phyloP scores from a whole-genome alignment of 2,797 vertebrate genomes.

The Margarornis squamiger region DNA sequence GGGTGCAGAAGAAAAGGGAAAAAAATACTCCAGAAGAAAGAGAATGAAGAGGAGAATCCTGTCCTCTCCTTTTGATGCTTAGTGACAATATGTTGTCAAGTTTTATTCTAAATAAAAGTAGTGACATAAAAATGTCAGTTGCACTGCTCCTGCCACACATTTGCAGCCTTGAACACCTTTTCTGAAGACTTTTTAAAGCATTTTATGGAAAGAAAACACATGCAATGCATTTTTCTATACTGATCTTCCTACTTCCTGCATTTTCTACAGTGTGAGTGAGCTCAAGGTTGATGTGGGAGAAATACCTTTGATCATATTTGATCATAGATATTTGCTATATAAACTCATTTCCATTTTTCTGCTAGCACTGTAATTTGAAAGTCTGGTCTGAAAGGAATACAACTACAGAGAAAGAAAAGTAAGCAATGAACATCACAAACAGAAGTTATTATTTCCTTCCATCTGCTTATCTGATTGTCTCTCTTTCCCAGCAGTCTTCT shows the following conservation, averaged over 20 bases:
- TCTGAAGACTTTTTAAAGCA: neutral
- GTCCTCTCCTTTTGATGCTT: neutral
- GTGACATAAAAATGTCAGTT: neutral
- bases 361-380: neutral
- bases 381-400: neutral
- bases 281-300: neutral
- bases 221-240: neutral
- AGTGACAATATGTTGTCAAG: neutral
- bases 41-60: conserved; percentile 1
- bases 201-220: neutral
- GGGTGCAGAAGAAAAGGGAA: neutral
- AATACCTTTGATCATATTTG: neutral
- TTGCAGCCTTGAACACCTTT: neutral
- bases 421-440: neutral
- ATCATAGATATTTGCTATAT: neutral
- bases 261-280: neutral
- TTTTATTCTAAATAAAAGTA: neutral
- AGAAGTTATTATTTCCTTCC: neutral
- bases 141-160: neutral
- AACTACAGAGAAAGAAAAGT: neutral
- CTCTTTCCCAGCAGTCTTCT: neutral
- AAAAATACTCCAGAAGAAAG: neutral
- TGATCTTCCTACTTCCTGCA: neutral
- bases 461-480: neutral
- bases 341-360: neutral